A percentile compares a stretch with the other conserved stretches of the same genome.
Conservation (phyloP, 2,113 vertebrate genomes). For the Microtus oregoni region DNA sequence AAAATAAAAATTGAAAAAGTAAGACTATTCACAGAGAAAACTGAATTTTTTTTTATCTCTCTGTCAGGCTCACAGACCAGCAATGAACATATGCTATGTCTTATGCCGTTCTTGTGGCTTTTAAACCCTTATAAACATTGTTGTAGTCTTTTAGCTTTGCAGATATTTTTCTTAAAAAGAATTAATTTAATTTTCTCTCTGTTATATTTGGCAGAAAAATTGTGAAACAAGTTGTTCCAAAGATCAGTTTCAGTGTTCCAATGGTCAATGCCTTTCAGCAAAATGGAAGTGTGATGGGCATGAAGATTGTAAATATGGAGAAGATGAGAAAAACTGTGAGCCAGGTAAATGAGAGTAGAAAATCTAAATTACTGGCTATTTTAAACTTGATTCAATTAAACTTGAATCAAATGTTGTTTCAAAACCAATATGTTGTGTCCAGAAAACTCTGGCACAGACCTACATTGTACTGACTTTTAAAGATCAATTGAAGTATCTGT, state of each 20-base stretch:
- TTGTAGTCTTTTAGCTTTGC: background rate
- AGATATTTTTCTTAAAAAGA: background rate
- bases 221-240: slow-evolving; percentile 94
- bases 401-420: too few species aligned
- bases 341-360: slow-evolving; percentile 85
- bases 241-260: slow-evolving; percentile 96
- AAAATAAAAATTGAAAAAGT: background rate
- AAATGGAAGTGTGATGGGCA: slow-evolving; percentile 97
- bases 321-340: slow-evolving; percentile 95
- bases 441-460: background rate
- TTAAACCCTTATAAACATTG: background rate
- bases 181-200: background rate
- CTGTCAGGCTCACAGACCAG: background rate
- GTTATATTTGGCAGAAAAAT: slow-evolving; percentile 90
- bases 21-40: background rate
- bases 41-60: background rate
- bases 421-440: background rate
- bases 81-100: background rate
- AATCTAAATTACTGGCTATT: background rate
- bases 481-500: background rate
- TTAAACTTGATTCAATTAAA: background rate
- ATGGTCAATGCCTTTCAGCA: slow-evolving; percentile 94
- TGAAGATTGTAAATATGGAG: slow-evolving; percentile 96
- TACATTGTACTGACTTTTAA: rapidly evolving
- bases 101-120: background rate